Evolutionary conservation across 2,113 vertebrate genomes (phyloP), one percentile per base, ranked within the genome.

Genomic region (Castor canadensis): DNA sequence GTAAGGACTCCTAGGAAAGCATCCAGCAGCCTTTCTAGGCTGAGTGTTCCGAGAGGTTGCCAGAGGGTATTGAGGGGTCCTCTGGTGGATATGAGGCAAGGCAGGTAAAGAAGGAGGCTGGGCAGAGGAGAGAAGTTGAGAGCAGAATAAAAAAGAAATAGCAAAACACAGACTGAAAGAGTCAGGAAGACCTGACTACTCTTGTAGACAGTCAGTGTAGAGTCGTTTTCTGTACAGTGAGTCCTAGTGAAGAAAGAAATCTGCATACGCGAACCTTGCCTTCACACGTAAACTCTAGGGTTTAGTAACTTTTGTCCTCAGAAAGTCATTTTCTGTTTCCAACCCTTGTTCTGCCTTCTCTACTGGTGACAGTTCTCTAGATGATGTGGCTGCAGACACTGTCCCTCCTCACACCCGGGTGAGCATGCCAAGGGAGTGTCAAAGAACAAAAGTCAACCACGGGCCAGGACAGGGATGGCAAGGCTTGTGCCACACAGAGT

Each of bases 1-100:
- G 4, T 40, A 2, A 43, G 15, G 60, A 32, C 28, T 12, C 7
- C 28, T 6, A 32, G 52, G 16, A 85, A 43, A 62, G 58, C 9
- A 15, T 35, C 22, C 15, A 1, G 26, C 40, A n/a, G 26, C 3
- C n/a, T 26, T 58, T 52, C 80, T 43, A 30, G 52, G 35, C 45
- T 22, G 0, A 9, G 5, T 0, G 1, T 30, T 56, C 90, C 79
- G 62, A 22, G 2, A 52, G 66, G 22, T 19, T 4, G 54, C 43
- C 24, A 0, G n/a, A 64, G 52, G 16, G 3, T 2, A 0, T 30
- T 16, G 28, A 49, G 1, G 2, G 52, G 30, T 4, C 56, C 22
- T 26, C 6, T 28, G 28, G 69, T 0, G 15, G 26, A 13, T 6
- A 12, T 28, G 43, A 58, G 30, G 16, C 38, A 64, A 73, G 47